Percentiles rank a stretch among this genome's conserved stretches.
Conservation (phyloP, 2,888 invertebrate species). For the Phaonia tiefii region DNA sequence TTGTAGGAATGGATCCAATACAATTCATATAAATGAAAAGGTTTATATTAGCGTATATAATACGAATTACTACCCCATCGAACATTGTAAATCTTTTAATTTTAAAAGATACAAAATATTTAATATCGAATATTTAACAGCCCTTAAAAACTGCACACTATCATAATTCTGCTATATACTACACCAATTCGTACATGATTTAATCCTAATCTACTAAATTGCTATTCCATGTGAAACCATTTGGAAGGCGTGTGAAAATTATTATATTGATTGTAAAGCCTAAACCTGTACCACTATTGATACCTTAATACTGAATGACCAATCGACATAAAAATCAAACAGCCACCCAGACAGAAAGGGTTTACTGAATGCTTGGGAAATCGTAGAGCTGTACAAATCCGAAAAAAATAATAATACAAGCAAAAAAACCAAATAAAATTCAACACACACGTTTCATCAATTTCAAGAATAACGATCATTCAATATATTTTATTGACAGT, state of each 20-base stretch:
- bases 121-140: too few species aligned
- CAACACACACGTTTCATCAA: slow-evolving; percentile 63
- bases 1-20: too few species aligned
- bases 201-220: slow-evolving; percentile 56
- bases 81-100: too few species aligned
- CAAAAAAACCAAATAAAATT: slow-evolving; percentile 49
- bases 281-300: too few species aligned
- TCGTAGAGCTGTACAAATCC: neutral
- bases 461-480: slow-evolving; percentile 60
- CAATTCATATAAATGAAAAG: too few species aligned
- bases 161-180: too few species aligned
- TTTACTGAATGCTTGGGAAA: slow-evolving; percentile 53
- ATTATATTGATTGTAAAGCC: too few species aligned
- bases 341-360: slow-evolving; percentile 44
- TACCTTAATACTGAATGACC: slow-evolving; percentile 54
- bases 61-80: too few species aligned
- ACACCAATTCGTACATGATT: too few species aligned
- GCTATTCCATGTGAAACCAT: slow-evolving; percentile 62
- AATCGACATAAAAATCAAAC: slow-evolving; percentile 19
- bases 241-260: slow-evolving; percentile 56
- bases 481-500: slow-evolving; percentile 17
- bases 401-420: neutral
- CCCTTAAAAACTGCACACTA: too few species aligned
- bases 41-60: too few species aligned
- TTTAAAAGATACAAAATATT: too few species aligned